phyloP scores from a whole-genome alignment of 2,888 invertebrate genomes.

The Cosmia trapezina region DNA sequence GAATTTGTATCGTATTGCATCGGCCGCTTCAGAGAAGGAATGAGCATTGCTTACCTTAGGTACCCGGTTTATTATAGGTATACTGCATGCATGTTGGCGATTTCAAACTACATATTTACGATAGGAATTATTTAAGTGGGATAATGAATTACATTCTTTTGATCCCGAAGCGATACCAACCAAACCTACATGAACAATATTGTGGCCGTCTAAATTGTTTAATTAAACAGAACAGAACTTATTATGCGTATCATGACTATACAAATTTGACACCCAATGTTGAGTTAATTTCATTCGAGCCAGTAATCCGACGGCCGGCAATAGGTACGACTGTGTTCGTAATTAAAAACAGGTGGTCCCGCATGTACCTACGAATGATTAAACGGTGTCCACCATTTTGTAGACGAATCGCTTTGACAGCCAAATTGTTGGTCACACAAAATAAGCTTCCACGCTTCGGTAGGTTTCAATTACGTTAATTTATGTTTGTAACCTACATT shows the following conservation, averaged over 20 bases:
- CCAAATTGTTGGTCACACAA: conserved; percentile 45
- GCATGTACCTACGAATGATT: conserved; percentile 58
- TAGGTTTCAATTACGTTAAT: conserved; percentile 50
- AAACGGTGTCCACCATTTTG: conserved; percentile 59
- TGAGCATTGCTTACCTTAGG: not conserved
- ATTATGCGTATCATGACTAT: conserved; percentile 58
- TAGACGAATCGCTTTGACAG: conserved; percentile 59
- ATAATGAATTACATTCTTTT: not conserved
- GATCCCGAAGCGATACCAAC: not conserved
- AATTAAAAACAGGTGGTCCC: conserved; percentile 75
- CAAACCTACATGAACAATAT: not conserved
- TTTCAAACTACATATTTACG: not conserved
- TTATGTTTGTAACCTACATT: conserved; percentile 51
- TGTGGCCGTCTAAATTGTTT: conserved; percentile 25
- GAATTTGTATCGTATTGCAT: not conserved
- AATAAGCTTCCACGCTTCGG: conserved; percentile 43
- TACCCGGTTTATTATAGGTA: no score
- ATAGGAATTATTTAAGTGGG: not conserved
- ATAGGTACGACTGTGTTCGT: conserved; percentile 68
- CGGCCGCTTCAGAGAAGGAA: not conserved
- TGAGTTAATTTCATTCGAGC: conserved; percentile 68
- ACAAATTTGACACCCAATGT: conserved; percentile 67
- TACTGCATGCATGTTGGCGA: not conserved
- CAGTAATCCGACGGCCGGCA: conserved; percentile 62
- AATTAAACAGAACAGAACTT: conserved; percentile 40